Evolutionary conservation across 2,113 vertebrate genomes (phyloP).

Genomic region (Tyrannus savana): DNA sequence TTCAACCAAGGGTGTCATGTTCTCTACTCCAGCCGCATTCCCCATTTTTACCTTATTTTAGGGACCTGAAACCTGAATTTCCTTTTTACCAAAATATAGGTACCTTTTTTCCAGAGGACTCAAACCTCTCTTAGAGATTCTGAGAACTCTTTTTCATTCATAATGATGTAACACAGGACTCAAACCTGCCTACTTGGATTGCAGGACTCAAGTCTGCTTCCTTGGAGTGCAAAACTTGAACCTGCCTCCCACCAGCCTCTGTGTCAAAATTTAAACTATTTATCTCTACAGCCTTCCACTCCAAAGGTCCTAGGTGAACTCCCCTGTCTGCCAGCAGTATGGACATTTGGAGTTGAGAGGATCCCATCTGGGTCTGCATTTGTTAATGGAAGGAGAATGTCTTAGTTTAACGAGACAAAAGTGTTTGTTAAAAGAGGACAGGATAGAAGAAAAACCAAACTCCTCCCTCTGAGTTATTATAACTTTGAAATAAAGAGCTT

Average conservation of each 20-base stretch:
- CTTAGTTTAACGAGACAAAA: background rate
- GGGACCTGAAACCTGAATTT: background rate
- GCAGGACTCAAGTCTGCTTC: background rate
- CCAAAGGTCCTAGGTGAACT: background rate
- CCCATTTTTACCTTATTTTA: background rate
- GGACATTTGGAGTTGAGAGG: background rate
- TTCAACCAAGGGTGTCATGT: too few species aligned
- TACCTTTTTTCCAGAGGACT: background rate
- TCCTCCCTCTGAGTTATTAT: too few species aligned
- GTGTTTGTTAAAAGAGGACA: too few species aligned
- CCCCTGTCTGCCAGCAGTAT: background rate
- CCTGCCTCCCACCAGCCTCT: background rate
- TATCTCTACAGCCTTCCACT: background rate
- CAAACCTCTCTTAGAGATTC: too few species aligned
- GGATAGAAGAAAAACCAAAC: too few species aligned
- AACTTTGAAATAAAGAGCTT: too few species aligned
- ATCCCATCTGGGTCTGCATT: background rate
- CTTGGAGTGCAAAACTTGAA: background rate
- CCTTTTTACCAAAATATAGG: background rate
- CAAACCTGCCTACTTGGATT: background rate
- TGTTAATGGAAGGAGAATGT: background rate
- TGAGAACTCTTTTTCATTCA: too few species aligned
- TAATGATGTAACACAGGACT: background rate
- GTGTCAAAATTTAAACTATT: background rate
- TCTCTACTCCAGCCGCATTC: too few species aligned